Percentiles rank a stretch among this genome's conserved stretches.
phyloP scores from a whole-genome alignment of 1,140 invertebrate genomes.

The Arion vulgaris region DNA sequence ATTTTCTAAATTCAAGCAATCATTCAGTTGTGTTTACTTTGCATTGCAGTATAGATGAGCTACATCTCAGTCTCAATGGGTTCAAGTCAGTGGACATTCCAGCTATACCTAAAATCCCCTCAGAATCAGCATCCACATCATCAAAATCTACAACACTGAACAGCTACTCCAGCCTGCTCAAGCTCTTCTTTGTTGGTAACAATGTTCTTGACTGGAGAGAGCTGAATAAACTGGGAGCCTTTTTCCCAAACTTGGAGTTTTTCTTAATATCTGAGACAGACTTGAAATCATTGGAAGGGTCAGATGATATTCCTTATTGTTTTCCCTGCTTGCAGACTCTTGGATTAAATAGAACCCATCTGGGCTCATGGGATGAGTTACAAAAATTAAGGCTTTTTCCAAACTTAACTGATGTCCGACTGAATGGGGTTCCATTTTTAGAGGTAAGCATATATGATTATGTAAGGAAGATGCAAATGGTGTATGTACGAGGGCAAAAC shows the following conservation, averaged over 20 bases:
- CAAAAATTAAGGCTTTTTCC: conserved; percentile 87
- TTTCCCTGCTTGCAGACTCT: conserved; percentile 83
- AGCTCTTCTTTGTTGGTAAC: conserved; percentile 75
- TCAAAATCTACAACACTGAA: not conserved
- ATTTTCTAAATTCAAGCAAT: too few species aligned
- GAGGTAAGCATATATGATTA: too few species aligned
- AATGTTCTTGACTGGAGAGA: conserved; percentile 86
- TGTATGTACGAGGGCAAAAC: too few species aligned
- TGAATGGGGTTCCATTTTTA: conserved; percentile 78
- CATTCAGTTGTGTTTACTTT: conserved; percentile 29
- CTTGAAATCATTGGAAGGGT: conserved; percentile 30
- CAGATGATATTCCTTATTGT: not conserved
- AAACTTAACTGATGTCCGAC: conserved; percentile 84
- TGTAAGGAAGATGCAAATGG: too few species aligned
- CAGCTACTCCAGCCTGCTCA: conserved; percentile 65
- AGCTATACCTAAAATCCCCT: conserved; percentile 55
- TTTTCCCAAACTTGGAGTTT: conserved; percentile 87
- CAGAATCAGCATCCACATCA: not conserved
- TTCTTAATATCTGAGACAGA: conserved; percentile 88
- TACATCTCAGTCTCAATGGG: conserved; percentile 88
- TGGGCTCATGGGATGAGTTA: conserved; percentile 90
- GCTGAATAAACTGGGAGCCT: conserved; percentile 83
- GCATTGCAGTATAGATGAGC: conserved; percentile 81
- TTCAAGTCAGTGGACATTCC: conserved; percentile 82
- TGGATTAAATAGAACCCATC: conserved; percentile 86